These are phyloP conservation scores for Triplophysa dalaica DNA, from an alignment of 2,113 vertebrate genomes.

Conservation along the genomic window DNA sequence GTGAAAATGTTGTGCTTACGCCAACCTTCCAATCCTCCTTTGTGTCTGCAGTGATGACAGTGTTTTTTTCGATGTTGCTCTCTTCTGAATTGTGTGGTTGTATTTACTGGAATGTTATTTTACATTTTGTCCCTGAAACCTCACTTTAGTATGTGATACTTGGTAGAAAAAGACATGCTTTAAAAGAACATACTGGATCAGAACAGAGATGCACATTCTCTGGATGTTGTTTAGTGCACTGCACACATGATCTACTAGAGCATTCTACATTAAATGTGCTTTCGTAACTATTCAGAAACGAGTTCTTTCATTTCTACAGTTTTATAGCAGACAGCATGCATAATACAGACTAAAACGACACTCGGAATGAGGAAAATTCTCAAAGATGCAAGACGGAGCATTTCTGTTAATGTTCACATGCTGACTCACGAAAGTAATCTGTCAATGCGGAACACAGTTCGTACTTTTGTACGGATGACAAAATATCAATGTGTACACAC, in stretches of 20 bases:
- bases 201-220: background rate
- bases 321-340: constrained; percentile 7
- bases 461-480: background rate
- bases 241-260: background rate
- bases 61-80: background rate
- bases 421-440: background rate
- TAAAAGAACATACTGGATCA: background rate
- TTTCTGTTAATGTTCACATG: constrained; percentile 30
- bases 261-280: background rate
- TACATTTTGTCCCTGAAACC: background rate
- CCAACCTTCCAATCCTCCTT: constrained; percentile 47
- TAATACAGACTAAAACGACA: background rate
- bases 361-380: background rate
- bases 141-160: background rate
- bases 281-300: background rate
- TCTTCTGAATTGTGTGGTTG: constrained; percentile 24
- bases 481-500: background rate
- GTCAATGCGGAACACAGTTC: constrained; percentile 3
- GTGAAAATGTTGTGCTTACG: constrained; percentile 43
- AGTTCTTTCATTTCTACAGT: background rate
- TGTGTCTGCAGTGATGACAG: constrained; percentile 39
- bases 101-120: constrained; percentile 14
- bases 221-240: background rate
- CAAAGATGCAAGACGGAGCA: background rate
- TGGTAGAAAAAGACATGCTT: background rate